phyloP scores from a whole-genome alignment of 2,888 invertebrate species.

The Euphydryas editha region DNA sequence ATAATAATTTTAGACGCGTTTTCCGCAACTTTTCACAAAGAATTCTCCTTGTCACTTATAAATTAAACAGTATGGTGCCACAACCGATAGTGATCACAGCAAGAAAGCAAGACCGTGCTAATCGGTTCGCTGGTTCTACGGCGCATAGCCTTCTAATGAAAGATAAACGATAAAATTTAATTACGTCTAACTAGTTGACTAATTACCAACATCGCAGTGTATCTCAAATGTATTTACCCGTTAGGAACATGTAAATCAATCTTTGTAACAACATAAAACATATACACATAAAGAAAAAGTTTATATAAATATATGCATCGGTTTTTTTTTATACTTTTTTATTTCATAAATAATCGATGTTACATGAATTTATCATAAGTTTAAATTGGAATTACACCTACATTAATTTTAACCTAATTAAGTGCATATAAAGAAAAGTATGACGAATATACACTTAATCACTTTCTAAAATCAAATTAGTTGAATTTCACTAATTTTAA shows the following conservation, averaged over 20 bases:
- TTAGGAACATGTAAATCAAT: background rate
- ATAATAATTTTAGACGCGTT: constrained; percentile 2
- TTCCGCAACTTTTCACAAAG: constrained; percentile 15
- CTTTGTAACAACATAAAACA: background rate
- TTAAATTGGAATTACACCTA: no score
- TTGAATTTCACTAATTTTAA: no score
- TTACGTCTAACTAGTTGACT: constrained; percentile 64
- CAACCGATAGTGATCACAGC: constrained; percentile 59
- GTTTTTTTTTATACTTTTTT: no score
- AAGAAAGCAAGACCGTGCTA: constrained; percentile 68
- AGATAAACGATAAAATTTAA: constrained; percentile 73
- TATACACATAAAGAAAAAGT: background rate
- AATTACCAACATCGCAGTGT: constrained; percentile 51
- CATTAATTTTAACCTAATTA: no score
- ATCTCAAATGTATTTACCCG: constrained; percentile 6
- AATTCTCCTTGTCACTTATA: constrained; percentile 47
- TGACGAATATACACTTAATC: no score
- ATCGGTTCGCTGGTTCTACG: constrained; percentile 58
- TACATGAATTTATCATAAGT: no score
- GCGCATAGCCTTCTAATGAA: constrained; percentile 62
- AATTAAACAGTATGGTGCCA: constrained; percentile 61
- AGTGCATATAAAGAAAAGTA: no score
- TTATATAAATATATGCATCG: background rate
- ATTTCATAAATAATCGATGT: no score
- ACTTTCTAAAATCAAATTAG: no score